Evolutionary conservation across 2,888 invertebrate genomes (phyloP).

Genomic region (Asteroscopus sphinx): DNA sequence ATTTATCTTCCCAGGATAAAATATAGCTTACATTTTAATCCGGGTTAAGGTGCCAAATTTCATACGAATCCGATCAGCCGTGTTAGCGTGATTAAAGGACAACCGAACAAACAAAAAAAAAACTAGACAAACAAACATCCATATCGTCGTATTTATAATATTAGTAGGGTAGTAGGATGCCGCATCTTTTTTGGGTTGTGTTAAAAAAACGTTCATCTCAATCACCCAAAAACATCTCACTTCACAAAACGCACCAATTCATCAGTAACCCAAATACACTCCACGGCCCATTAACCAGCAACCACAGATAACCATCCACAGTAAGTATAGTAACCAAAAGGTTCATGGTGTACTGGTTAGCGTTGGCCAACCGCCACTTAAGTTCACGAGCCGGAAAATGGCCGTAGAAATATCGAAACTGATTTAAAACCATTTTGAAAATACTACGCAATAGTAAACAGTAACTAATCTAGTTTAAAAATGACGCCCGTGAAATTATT

Average conservation of each 20-base stretch:
- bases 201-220: neutral
- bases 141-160: too few relatives aligned
- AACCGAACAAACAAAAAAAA: too few relatives aligned
- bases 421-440: slow-evolving; percentile 59
- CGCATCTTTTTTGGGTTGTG: too few relatives aligned
- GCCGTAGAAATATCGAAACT: slow-evolving; percentile 64
- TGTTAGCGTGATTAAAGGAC: too few relatives aligned
- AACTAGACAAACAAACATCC: too few relatives aligned
- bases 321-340: slow-evolving; percentile 52
- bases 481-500: slow-evolving; percentile 49
- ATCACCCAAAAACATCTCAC: slow-evolving; percentile 2
- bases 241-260: slow-evolving; percentile 27
- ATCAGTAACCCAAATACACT: slow-evolving; percentile 46
- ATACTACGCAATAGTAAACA: slow-evolving; percentile 51
- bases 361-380: slow-evolving; percentile 53
- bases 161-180: too few relatives aligned
- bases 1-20: too few relatives aligned
- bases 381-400: slow-evolving; percentile 66
- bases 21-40: too few relatives aligned
- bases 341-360: slow-evolving; percentile 58
- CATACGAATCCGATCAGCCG: too few relatives aligned
- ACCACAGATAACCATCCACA: slow-evolving; percentile 51
- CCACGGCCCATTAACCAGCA: slow-evolving; percentile 54
- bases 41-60: too few relatives aligned
- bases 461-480: slow-evolving; percentile 47